Evolutionary conservation across 2,113 vertebrate genomes (phyloP), one percentile per base, ranked within the genome.

Genomic region (Poeciliopsis occidentalis): DNA sequence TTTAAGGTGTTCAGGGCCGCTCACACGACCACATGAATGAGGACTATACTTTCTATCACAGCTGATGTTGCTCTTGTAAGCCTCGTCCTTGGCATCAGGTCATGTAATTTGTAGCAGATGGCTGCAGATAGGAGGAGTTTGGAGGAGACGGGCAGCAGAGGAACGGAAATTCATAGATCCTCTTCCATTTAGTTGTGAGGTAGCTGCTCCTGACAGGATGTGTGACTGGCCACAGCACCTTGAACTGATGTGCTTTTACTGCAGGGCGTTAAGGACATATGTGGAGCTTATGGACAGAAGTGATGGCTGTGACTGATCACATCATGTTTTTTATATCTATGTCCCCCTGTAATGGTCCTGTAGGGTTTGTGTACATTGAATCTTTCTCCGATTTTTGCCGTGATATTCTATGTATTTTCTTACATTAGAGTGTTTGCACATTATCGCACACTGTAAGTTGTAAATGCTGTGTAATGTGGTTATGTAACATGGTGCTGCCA

Each of bases 381-480:
- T 69, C n/a, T 75, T 26, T 62, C 70, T 57, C 31, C 10, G 7
- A 30, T 64, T 63, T 76, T 60, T 69, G 0, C 26, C 26, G 1
- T 73, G 10, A 69, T 27, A 8, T 73, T 62, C 78, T 24, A 2
- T 24, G 47, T 13, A 1, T 60, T 72, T 47, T 67, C 31, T 31
- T 41, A 1, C 64, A 65, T 34, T 31, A 57, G 4, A 69, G 69
- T 24, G 15, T 26, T 30, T 67, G 65, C 69, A 67, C 67, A 61
- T 69, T 77, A 39, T 60, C 41, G 71, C 64, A 71, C 69, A 73
- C 79, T 57, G 64, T 22, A 30, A 76, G 79, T 78, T 74, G 87
- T 89, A 85, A 90, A 89, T 78, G 83, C 89, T 85, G 83, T 81
- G 80, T 89, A 85, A 85, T 82, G 75, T 79, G 66, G 77, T 92